These are phyloP conservation scores for Chymomyza procnemis DNA, from an alignment of 2,888 invertebrate genomes.

Conservation along the genomic window DNA sequence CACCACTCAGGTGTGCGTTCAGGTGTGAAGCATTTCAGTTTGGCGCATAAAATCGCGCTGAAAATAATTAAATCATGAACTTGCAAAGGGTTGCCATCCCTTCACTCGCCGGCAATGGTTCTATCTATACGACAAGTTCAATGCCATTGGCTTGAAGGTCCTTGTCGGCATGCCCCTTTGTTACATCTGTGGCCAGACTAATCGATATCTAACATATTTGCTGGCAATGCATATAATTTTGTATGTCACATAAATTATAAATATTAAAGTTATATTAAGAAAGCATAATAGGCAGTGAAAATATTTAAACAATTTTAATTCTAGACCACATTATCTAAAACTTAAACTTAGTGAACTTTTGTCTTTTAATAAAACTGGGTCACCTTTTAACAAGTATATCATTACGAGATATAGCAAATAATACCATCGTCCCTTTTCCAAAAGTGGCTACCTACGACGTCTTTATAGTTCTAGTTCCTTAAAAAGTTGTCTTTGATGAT, in stretches of 20 bases:
- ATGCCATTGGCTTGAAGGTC: slow-evolving; percentile 47
- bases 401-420: too few relatives aligned
- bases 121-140: slow-evolving; percentile 53
- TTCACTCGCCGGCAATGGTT: background rate
- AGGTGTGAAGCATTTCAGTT: slow-evolving; percentile 63
- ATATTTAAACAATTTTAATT: too few relatives aligned
- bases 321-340: too few relatives aligned
- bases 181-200: slow-evolving; percentile 57
- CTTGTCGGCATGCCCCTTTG: slow-evolving; percentile 51
- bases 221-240: slow-evolving; percentile 12
- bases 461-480: too few relatives aligned
- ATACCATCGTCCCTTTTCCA: too few relatives aligned
- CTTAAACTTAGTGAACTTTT: too few relatives aligned
- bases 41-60: slow-evolving; percentile 64
- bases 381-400: too few relatives aligned
- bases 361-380: too few relatives aligned
- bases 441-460: too few relatives aligned
- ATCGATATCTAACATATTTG: slow-evolving; percentile 63
- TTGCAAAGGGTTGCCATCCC: slow-evolving; percentile 53
- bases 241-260: background rate
- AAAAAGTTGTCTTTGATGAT: too few relatives aligned
- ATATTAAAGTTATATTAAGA: background rate
- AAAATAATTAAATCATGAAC: slow-evolving; percentile 65
- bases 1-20: slow-evolving; percentile 48
- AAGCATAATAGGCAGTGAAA: background rate